Evolutionary conservation across 2,113 vertebrate species (phyloP), one percentile per base, ranked within the genome.

Genomic region (Cromileptes altivelis): DNA sequence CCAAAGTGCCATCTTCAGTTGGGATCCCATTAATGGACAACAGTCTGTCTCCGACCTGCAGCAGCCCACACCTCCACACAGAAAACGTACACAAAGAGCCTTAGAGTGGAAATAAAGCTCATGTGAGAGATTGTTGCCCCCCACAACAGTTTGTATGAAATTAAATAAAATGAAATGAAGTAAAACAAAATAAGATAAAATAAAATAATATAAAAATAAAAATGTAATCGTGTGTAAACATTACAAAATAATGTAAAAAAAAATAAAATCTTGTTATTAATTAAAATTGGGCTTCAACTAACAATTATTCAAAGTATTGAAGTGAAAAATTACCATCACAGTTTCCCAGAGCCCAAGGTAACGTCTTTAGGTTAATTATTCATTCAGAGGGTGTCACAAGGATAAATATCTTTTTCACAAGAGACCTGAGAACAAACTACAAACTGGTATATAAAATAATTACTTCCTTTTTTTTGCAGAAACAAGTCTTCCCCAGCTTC

Each of bases 21-120:
- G 97, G 96, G 3, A 99, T 96, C 82, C 97, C 96, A 0, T 99
- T 99, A 86, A 99, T 98, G 81, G 97, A 97, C 67, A 99, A 92
- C 10, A 99, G 93, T 78, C 98, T 90, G 94, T 99, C 98, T 37
- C 98, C 98, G 2, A 98, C 97, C 91, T 99, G 98, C 50, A 99
- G 94, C 78, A 99, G 93, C 4, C 98, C 98, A 92, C 97, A 99
- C 87, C 98, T 99, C 73, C 21, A 80, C 21, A 72, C 30, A 84
- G 5, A 33, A 73, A 57, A n/a, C 80, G 42, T 6, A 62, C 27
- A 65, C 50, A 58, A 1, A 70, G 30, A 30, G 30, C 4, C 30
- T 30, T 30, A 30, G 30, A 37, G 33, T 37, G 33, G 33, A 37
- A 37, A 37, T 7, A 37, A 37, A 37, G 33, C 33, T 37, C 33